Evolutionary conservation across 1,140 invertebrate species (phyloP).

Genomic region (Melipona quadrifasciata): DNA sequence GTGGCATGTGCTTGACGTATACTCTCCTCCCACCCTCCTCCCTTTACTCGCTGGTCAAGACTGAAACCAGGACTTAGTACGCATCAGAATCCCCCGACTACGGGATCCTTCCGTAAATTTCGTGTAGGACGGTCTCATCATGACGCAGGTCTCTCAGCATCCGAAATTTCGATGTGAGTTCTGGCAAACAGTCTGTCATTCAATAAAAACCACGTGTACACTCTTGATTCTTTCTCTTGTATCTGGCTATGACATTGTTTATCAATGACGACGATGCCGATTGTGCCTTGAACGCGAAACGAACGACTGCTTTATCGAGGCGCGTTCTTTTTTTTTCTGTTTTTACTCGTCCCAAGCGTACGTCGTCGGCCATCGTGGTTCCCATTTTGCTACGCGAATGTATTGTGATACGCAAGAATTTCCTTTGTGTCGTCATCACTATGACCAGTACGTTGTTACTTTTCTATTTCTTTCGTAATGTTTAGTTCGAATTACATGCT

Average conservation of each 20-base stretch:
- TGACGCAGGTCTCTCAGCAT: constrained; percentile 67
- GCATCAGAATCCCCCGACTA: constrained; percentile 66
- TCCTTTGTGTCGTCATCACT: background rate
- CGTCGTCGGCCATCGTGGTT: background rate
- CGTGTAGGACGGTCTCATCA: constrained; percentile 17
- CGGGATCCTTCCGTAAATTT: constrained; percentile 38
- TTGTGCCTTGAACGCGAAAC: background rate
- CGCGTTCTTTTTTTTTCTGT: background rate
- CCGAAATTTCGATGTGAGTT: constrained; percentile 74
- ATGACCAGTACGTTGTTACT: background rate
- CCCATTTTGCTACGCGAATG: constrained; percentile 22
- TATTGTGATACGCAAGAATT: constrained; percentile 15
- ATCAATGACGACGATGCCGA: background rate
- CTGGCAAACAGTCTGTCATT: background rate
- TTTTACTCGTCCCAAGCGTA: constrained; percentile 16
- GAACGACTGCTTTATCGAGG: background rate
- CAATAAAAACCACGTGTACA: constrained; percentile 12
- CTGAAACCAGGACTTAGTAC: constrained; percentile 71
- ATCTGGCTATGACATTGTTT: background rate
- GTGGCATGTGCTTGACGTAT: constrained; percentile 1
- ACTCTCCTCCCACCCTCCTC: constrained; percentile 13
- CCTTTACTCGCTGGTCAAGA: constrained; percentile 35
- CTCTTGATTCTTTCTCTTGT: background rate
- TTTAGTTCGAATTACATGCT: background rate
- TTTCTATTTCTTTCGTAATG: no score